These are phyloP conservation scores for Lithosia quadra DNA, from an alignment of 2,888 invertebrate species.

Conservation along the genomic window DNA sequence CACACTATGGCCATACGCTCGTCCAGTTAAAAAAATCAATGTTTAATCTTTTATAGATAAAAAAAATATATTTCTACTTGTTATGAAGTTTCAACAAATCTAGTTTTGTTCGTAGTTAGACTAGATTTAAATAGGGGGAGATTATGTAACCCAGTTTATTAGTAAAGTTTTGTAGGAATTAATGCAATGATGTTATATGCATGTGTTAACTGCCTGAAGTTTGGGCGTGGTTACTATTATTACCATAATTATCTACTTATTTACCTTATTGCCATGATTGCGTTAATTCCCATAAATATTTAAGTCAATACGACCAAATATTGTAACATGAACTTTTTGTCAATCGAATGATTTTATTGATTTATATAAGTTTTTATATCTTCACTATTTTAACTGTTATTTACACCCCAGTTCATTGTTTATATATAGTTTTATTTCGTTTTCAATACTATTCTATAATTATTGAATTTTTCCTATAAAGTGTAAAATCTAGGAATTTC, in stretches of 20 bases:
- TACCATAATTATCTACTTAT: neutral
- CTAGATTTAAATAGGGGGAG: slow-evolving; percentile 37
- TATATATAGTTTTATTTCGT: neutral
- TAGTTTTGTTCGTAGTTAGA: slow-evolving; percentile 43
- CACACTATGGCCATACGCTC: slow-evolving; percentile 1
- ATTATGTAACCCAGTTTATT: slow-evolving; percentile 12
- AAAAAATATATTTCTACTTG: slow-evolving; percentile 31
- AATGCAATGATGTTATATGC: neutral
- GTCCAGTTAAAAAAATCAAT: neutral
- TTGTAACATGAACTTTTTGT: neutral
- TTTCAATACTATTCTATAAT: neutral
- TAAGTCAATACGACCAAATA: neutral
- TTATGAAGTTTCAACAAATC: slow-evolving; percentile 39
- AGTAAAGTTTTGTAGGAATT: neutral
- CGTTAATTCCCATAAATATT: neutral
- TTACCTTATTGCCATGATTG: too few relatives aligned
- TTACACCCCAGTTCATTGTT: neutral
- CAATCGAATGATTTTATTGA: neutral
- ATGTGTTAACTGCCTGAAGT: neutral
- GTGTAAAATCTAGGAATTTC: neutral
- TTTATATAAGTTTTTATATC: slow-evolving; percentile 16
- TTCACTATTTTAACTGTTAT: slow-evolving; percentile 1
- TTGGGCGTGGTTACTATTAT: too few relatives aligned
- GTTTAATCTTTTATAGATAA: slow-evolving; percentile 3
- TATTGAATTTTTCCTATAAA: neutral